A percentile compares a stretch with the other conserved stretches of the same genome.
phyloP scores from a whole-genome alignment of 2,888 invertebrate genomes.

The Amblyjoppa proteus region DNA sequence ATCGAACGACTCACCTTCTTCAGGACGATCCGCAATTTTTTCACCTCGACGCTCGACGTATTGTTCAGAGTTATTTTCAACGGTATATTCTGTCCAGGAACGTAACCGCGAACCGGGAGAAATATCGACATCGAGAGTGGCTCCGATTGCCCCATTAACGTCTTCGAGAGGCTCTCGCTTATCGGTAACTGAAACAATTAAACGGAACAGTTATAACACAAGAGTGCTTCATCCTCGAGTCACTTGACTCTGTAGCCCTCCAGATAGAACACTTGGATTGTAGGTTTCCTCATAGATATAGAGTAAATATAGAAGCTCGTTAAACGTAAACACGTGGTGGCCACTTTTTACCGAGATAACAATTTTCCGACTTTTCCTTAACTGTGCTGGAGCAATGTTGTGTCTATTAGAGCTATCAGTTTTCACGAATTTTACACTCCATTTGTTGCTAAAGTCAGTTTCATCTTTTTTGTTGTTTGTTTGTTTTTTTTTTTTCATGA shows the following conservation, averaged over 20 bases:
- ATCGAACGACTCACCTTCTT: constrained; percentile 76
- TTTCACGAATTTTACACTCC: neutral
- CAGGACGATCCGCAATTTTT: constrained; percentile 78
- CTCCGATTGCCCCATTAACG: constrained; percentile 79
- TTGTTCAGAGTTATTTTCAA: constrained; percentile 79
- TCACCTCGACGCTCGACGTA: constrained; percentile 76
- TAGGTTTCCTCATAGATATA: neutral
- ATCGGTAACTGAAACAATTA: constrained; percentile 75
- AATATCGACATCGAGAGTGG: constrained; percentile 77
- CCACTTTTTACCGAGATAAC: too few relatives aligned
- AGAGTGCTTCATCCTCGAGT: neutral
- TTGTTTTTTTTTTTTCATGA: too few relatives aligned
- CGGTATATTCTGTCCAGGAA: constrained; percentile 82
- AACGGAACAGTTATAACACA: neutral
- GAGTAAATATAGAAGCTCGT: too few relatives aligned
- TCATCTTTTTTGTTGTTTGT: too few relatives aligned
- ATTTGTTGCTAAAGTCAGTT: too few relatives aligned
- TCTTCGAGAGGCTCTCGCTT: constrained; percentile 75
- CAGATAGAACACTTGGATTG: neutral
- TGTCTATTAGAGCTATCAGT: too few relatives aligned
- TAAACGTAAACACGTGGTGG: too few relatives aligned
- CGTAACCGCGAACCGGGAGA: constrained; percentile 82
- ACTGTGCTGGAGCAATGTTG: too few relatives aligned
- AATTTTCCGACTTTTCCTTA: too few relatives aligned
- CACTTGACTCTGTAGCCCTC: neutral